Evolutionary conservation across 1,140 invertebrate species (phyloP), one percentile per base, ranked within the genome.

Genomic region (Trichonephila clavipes): DNA sequence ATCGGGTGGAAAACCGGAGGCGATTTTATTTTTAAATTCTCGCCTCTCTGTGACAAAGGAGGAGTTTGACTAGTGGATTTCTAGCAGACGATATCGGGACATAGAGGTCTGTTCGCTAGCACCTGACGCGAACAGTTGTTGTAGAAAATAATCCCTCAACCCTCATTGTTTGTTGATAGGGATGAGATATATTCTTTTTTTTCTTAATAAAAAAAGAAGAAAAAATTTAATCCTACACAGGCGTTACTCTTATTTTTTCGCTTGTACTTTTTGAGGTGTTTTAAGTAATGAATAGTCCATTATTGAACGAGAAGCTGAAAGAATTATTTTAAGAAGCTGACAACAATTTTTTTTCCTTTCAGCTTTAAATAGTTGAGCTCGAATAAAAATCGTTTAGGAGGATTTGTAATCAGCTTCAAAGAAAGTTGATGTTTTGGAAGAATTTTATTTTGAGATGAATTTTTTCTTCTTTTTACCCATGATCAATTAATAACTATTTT

Each of bases 11-110:
- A 90, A 90, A 82, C 77, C 59, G 66, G 77, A 81, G 72, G 69
- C 72, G 34, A 90, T 90, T 85, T 90, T 90, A 90, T 90, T 90
- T 90, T 90, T 90, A 90, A 90, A 90, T 90, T 82, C 69, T 77
- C 69, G 59, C 18, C 62, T 82, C 69, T 77, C 69, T 28, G 18
- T 90, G 89, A 90, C 89, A 90, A 90, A 90, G 89, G 82, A 90
- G 72, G 59, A 61, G 89, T 90, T 82, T 90, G n/a, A 90, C 1
- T 40, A 40, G 40, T 64, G 64, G 87, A 88, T 88, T 88, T 88
- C 34, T 3, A 51, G 62, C 21, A 88, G 87, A 88, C 64, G 87
- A 88, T 69, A 69, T 62, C 62, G 87, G 40, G 69, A 16, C 72
- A 21, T 64, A 18, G 62, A 44, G 40, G 61, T 61, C 64, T 72